Evolutionary conservation across 2,113 vertebrate genomes (phyloP).

Genomic region (Dolichotis patagonum): DNA sequence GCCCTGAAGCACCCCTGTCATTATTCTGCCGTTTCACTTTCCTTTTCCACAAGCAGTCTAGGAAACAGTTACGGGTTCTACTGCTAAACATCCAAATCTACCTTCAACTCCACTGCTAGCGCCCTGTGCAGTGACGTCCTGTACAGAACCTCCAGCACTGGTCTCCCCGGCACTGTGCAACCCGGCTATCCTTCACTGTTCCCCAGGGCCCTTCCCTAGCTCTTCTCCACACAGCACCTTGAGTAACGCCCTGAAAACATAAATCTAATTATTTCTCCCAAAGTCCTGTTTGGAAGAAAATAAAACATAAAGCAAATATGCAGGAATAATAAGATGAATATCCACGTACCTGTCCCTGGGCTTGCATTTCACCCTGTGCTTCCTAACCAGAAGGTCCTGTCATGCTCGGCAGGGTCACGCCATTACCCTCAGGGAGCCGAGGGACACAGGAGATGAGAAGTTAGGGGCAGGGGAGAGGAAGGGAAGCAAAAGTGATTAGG

Average conservation of each 20-base stretch:
- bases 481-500: background rate
- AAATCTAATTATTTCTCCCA: background rate
- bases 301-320: background rate
- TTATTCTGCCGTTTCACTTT: slow-evolving; percentile 2
- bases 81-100: background rate
- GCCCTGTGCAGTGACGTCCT: no score
- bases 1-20: fast-evolving
- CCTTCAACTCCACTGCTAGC: background rate
- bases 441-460: background rate
- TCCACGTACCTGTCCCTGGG: no score
- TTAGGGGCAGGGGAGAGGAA: background rate
- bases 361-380: background rate
- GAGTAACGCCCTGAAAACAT: background rate
- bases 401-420: background rate
- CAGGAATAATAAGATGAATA: background rate
- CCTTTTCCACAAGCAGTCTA: background rate
- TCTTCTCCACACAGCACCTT: background rate
- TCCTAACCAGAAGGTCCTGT: background rate
- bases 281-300: background rate
- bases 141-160: background rate
- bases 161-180: fast-evolving
- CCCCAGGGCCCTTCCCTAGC: fast-evolving
- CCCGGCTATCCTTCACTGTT: background rate
- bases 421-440: background rate
- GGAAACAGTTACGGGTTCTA: background rate